Evolutionary conservation across 2,888 invertebrate genomes (phyloP).

Genomic region (Meandrusa payeni): DNA sequence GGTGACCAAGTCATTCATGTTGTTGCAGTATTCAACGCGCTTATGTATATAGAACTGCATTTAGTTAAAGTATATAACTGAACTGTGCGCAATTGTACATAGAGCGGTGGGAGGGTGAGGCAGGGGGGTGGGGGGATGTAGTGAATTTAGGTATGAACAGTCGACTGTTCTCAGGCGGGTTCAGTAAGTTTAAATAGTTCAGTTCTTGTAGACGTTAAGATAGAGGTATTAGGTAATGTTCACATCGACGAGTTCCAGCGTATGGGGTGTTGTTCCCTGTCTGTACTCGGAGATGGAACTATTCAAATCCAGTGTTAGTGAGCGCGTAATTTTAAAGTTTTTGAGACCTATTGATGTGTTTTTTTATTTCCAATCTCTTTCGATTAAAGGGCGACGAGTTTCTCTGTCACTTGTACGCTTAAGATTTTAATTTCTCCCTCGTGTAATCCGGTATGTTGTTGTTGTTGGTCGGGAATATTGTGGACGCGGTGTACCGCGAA

Average conservation of each 20-base stretch:
- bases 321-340: conserved; percentile 43
- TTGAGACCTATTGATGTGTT: conserved; percentile 41
- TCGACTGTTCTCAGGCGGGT: conserved; percentile 46
- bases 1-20: conserved; percentile 28
- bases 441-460: conserved; percentile 63
- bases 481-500: conserved; percentile 48
- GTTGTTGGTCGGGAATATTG: conserved; percentile 61
- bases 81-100: conserved; percentile 31
- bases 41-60: conserved; percentile 52
- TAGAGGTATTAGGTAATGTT: conserved; percentile 49
- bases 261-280: conserved; percentile 26
- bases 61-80: conserved; percentile 24
- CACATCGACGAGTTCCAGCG: conserved; percentile 18
- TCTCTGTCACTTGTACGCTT: conserved; percentile 51
- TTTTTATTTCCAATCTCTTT: conserved; percentile 37
- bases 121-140: conserved; percentile 45
- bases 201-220: conserved; percentile 58
- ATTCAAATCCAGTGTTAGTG: conserved; percentile 27
- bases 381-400: conserved; percentile 35
- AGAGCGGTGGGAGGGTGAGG: conserved; percentile 33
- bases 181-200: conserved; percentile 46
- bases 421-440: conserved; percentile 59
- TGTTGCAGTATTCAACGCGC: conserved; percentile 54
- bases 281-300: conserved; percentile 10
- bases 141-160: conserved; percentile 53